Evolutionary conservation across 2,797 vertebrate genomes (phyloP).

Genomic region (Sphenopsis melanotis): DNA sequence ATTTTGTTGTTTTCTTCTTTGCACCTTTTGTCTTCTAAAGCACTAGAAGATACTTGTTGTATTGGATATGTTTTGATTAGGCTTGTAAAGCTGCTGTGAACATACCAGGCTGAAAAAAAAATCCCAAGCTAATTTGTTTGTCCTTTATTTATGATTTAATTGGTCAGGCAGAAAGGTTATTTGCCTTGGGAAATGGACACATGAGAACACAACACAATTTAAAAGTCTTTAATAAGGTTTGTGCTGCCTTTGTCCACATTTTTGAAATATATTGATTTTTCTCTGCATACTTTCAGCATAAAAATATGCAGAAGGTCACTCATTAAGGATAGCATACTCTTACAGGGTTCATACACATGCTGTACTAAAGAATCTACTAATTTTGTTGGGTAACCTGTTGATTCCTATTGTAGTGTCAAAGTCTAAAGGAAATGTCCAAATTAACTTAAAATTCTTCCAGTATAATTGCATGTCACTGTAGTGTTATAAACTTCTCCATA

Average conservation of each 20-base stretch:
- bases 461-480: neutral
- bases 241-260: neutral
- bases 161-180: neutral
- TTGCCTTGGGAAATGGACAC: neutral
- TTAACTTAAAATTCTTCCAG: neutral
- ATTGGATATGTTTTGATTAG: neutral
- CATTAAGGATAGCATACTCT: neutral
- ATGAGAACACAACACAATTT: neutral
- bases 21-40: neutral
- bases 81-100: neutral
- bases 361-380: neutral
- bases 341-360: neutral
- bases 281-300: neutral
- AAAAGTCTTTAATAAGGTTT: neutral
- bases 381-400: neutral
- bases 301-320: neutral
- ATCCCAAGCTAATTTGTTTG: neutral
- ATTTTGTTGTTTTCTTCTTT: neutral
- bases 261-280: neutral
- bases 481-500: neutral
- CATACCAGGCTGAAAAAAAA: neutral
- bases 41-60: neutral
- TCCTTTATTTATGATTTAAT: neutral
- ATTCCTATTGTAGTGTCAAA: neutral
- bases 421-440: neutral